Conservation (phyloP, 2,888 invertebrate species). For the Lasioglossum zephyrum region DNA sequence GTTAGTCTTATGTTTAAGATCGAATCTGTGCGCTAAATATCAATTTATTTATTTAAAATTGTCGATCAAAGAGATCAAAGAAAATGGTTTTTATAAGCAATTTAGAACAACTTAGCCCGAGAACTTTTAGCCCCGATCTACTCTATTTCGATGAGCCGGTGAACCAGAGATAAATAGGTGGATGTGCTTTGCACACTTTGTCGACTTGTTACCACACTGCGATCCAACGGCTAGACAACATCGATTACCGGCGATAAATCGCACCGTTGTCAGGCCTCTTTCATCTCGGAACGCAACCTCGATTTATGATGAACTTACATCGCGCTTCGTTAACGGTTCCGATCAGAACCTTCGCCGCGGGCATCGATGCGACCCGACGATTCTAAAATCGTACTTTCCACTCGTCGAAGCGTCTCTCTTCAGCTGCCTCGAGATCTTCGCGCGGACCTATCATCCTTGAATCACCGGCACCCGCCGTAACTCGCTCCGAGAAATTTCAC, state of each 20-base stretch:
- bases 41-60: too few species aligned
- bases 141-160: constrained; percentile 48
- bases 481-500: background rate
- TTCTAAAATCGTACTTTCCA: constrained; percentile 32
- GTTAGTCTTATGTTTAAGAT: too few species aligned
- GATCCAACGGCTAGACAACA: constrained; percentile 58
- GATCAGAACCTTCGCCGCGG: constrained; percentile 45
- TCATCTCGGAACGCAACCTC: constrained; percentile 55
- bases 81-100: too few species aligned
- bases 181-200: constrained; percentile 38
- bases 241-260: constrained; percentile 64
- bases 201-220: constrained; percentile 23
- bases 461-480: background rate
- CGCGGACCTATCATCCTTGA: background rate
- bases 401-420: background rate
- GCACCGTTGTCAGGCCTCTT: constrained; percentile 54
- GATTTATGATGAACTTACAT: constrained; percentile 61
- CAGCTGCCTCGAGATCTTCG: background rate
- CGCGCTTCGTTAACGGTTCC: constrained; percentile 60
- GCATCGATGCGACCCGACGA: constrained; percentile 29
- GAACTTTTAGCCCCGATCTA: too few species aligned
- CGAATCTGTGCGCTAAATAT: too few species aligned
- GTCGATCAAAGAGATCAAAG: too few species aligned
- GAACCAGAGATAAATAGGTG: constrained; percentile 28
- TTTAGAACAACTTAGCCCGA: too few species aligned